A percentile compares a stretch with the other conserved stretches of the same genome.
Conservation (phyloP, 2,113 vertebrate species). For the Eptesicus fuscus region DNA sequence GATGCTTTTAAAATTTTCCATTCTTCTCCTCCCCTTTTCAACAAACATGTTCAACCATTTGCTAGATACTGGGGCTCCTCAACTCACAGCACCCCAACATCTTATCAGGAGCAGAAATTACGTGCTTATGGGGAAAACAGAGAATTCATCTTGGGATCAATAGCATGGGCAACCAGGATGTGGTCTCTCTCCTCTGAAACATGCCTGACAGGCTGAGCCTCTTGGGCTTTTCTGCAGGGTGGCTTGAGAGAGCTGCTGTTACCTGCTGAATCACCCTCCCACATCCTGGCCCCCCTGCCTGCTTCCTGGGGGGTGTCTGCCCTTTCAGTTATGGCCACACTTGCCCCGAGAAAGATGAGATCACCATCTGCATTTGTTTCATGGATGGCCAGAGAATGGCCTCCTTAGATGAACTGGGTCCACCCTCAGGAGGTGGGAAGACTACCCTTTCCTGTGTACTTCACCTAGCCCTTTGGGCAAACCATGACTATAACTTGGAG, state of each 20-base stretch:
- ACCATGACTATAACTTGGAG: neutral
- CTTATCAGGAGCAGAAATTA: conserved; percentile 40
- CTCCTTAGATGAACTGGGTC: neutral
- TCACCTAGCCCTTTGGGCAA: neutral
- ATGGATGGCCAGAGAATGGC: neutral
- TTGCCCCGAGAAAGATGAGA: conserved; percentile 46
- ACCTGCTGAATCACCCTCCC: conserved; percentile 63
- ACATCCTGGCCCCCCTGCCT: conserved; percentile 36
- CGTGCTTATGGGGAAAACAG: neutral
- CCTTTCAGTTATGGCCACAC: neutral
- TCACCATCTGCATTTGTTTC: neutral
- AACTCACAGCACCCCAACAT: conserved; percentile 42
- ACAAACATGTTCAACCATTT: conserved; percentile 32
- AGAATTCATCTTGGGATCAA: neutral
- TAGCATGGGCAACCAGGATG: neutral
- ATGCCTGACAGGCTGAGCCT: neutral
- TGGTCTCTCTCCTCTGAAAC: neutral
- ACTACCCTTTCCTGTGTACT: conserved; percentile 39
- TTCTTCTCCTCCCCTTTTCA: conserved; percentile 54
- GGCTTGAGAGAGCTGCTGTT: neutral
- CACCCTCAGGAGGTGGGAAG: neutral
- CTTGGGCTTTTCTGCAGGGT: neutral
- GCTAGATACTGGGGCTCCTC: neutral
- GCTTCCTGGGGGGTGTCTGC: neutral
- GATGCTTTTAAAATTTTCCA: conserved; percentile 45